These are phyloP conservation scores for Spheniscus mendiculus DNA, from an alignment of 2,113 vertebrate genomes.

Conservation along the genomic window DNA sequence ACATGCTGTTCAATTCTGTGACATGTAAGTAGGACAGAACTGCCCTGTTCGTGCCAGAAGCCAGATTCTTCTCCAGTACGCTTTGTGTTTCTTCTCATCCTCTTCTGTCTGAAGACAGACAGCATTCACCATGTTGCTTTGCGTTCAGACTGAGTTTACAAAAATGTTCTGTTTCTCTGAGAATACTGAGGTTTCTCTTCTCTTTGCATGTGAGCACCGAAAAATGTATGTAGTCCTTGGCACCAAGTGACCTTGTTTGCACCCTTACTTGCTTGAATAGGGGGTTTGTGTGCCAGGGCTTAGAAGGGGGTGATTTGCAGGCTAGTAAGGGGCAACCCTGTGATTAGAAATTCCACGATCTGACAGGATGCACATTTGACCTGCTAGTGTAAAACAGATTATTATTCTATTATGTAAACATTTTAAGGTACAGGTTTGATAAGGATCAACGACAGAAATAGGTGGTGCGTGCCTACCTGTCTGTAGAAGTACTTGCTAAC, in stretches of 20 bases:
- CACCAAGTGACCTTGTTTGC: conserved; percentile 54
- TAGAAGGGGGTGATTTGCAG: conserved; percentile 42
- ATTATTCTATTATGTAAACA: neutral
- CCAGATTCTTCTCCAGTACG: neutral
- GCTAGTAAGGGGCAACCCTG: conserved; percentile 10
- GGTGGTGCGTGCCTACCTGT: neutral
- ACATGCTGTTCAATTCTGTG: neutral
- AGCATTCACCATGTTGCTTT: neutral
- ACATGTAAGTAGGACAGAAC: neutral
- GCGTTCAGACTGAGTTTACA: neutral
- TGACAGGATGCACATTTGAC: conserved; percentile 47
- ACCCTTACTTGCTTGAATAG: conserved; percentile 47
- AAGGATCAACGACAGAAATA: neutral
- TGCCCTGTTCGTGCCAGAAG: neutral
- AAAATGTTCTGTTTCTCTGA: neutral
- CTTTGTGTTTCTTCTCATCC: conserved; percentile 14
- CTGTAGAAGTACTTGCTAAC: neutral
- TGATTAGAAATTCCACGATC: conserved; percentile 35
- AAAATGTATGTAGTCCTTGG: conserved; percentile 4
- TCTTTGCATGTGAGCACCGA: neutral
- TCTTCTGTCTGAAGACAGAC: neutral
- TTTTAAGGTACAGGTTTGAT: neutral
- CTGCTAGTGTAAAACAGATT: conserved; percentile 1
- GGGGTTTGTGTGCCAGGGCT: conserved; percentile 32
- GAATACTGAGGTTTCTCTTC: neutral